Evolutionary conservation across 1,140 invertebrate genomes (phyloP), one percentile per base, ranked within the genome.

Genomic region (Ctenoplectra terminalis): DNA sequence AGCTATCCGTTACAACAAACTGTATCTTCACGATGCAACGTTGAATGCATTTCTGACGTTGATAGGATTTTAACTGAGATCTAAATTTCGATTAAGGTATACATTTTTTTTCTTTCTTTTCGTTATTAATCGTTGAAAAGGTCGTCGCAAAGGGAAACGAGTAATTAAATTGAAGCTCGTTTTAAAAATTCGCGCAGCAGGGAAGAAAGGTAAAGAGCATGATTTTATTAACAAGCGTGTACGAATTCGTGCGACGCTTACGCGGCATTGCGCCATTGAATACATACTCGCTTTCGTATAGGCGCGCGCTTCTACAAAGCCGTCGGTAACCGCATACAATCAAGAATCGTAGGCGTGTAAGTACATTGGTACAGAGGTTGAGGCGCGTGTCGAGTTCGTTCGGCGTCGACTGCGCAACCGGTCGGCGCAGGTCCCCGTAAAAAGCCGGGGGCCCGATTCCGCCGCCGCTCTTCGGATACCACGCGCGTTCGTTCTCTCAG

Each of bases 401-500:
- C 50, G 50, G 23, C 52, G 52, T 6, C 8, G 7, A 60, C 29
- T 56, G 90, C 90, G 89, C 90, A 91, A 78, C 88, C 82, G 81
- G 85, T 86, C 81, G 71, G 91, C 91, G 91, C 91, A 91, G 77
- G 88, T 91, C 90, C 90, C 89, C 90, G 90, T 91, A 92, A 91
- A 90, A 92, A 92, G 90, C 90, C 91, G 90, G 86, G 89, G 89
- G 90, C 89, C 88, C 90, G 90, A 89, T 91, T 90, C 90, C 77
- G 87, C 80, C 87, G 83, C 84, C 84, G 88, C 73, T 90, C 85
- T 90, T 90, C 86, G 89, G 88, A 87, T 87, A 90, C 87, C 86
- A 87, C 87, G 88, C 88, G 86, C 88, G 86, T 86, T 86, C 84
- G 83, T 84, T 86, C 86, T 83, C 86, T 90, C 90, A 91, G 90